Evolutionary conservation across 23 tunicate species (phyloP), one percentile per base, ranked within the genome.

Genomic region (Ascidia mentula): DNA sequence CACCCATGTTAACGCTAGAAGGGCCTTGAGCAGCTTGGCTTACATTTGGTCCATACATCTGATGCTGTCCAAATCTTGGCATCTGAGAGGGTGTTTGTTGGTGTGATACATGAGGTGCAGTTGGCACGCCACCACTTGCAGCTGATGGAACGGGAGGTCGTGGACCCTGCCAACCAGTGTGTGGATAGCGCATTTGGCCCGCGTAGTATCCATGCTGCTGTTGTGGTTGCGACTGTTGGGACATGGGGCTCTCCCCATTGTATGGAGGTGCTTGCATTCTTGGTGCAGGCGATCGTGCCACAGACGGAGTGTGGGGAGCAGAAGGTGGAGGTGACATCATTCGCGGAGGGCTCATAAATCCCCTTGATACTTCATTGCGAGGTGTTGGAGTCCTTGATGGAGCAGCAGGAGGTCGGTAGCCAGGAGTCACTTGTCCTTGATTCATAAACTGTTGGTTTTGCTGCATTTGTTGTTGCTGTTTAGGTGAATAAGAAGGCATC

Each of bases 301-400:
- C 78, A 28, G 38, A 46, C 6, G 18, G 18, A 32, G 69, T 40
- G 30, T 39, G 69, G 31, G 71, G 82, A 17, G 82, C 26, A 22
- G 83, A 18, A 0, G 91, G 91, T 12, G 90, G 90, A 32, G 91
- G 91, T 7, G 84, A 78, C 91, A 87, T 87, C 91, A 87, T 74
- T 6, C 61, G 85, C 18, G 91, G 39, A 22, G 91, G 86, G 53
- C 91, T 87, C 84, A 79, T 87, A 75, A 80, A 87, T 0, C 91
- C 86, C 45, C 85, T 39, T 5, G 53, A 22, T 15, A 18, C 69
- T 20, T 88, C 83, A 77, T 71, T 74, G 22, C 79, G 87, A n/a
- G 83, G 85, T 0, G 45, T 72, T 37, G 87, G 79, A 33, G 86
- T 60, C 39, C 80, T 79, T 35, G 79, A 45, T 18, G 91, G 72